Evolutionary conservation across 2,113 vertebrate genomes (phyloP).

Genomic region (Hippocampus mohnikei): DNA sequence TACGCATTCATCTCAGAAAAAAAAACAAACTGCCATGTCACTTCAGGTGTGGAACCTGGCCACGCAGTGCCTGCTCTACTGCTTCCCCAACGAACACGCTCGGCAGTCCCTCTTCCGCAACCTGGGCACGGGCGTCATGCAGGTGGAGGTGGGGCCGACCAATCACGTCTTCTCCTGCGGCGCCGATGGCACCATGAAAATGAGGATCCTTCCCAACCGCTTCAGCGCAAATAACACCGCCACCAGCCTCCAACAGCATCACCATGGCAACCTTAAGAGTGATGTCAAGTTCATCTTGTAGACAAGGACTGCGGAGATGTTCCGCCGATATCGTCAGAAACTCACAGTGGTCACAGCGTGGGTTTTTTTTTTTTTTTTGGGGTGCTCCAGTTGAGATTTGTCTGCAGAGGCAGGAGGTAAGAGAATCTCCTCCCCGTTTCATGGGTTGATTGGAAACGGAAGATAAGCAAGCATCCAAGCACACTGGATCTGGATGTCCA

Average conservation of each 20-base stretch:
- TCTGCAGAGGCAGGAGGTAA: not conserved
- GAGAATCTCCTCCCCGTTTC: not conserved
- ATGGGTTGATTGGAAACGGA: not conserved
- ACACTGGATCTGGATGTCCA: not conserved
- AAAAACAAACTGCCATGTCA: too few relatives aligned
- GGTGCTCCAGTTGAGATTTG: not conserved
- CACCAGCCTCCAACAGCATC: constrained; percentile 48
- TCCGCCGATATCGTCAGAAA: not conserved
- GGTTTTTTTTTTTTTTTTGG: not conserved
- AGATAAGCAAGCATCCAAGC: not conserved
- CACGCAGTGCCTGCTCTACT: constrained; percentile 81
- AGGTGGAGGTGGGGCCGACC: constrained; percentile 88
- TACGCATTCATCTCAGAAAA: not conserved
- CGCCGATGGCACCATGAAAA: constrained; percentile 97
- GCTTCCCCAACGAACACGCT: constrained; percentile 88
- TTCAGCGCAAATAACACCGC: constrained; percentile 68
- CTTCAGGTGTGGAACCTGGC: constrained; percentile 88
- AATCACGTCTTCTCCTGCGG: constrained; percentile 97
- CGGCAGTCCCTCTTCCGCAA: constrained; percentile 97
- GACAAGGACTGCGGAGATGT: not conserved
- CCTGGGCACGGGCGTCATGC: constrained; percentile 97
- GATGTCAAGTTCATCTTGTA: constrained; percentile 87
- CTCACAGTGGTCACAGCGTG: not conserved
- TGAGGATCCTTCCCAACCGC: constrained; percentile 89
- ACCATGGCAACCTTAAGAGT: constrained; percentile 76